A percentile compares a stretch with the other conserved stretches of the same genome.
Evolutionary conservation across 2,888 invertebrate species (phyloP).

Genomic region (Prostheceraeus crozeri): DNA sequence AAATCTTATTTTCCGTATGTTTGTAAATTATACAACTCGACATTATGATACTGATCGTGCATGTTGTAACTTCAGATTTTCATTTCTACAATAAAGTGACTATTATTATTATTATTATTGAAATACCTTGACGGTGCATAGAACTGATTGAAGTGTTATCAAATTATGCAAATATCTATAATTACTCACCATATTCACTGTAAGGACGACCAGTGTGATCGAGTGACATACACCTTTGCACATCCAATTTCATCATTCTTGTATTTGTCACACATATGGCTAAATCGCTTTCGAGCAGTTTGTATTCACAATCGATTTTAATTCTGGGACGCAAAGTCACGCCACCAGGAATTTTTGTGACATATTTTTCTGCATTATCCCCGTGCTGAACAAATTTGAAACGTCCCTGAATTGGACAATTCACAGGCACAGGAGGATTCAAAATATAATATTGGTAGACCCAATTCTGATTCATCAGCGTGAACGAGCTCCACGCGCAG

Average conservation of each 20-base stretch:
- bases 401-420: slow-evolving; percentile 91
- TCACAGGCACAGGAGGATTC: slow-evolving; percentile 70
- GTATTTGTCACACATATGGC: slow-evolving; percentile 76
- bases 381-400: slow-evolving; percentile 75
- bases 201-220: slow-evolving; percentile 87
- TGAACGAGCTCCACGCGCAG: slow-evolving; percentile 56
- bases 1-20: too few species aligned
- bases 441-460: slow-evolving; percentile 50
- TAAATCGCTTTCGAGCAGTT: slow-evolving; percentile 38
- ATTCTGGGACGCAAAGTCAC: slow-evolving; percentile 79
- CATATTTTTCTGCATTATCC: slow-evolving; percentile 61
- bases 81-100: too few species aligned
- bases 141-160: too few species aligned
- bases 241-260: slow-evolving; percentile 76
- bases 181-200: slow-evolving; percentile 64
- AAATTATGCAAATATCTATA: too few species aligned
- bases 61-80: too few species aligned
- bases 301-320: slow-evolving; percentile 33
- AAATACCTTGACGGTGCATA: too few species aligned
- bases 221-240: slow-evolving; percentile 89
- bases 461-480: slow-evolving; percentile 55
- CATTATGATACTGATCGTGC: too few species aligned
- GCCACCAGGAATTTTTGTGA: slow-evolving; percentile 86
- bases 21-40: too few species aligned
- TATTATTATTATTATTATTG: too few species aligned